Conservation (phyloP, 2,888 invertebrate species). For the Octonoba sinensis region DNA sequence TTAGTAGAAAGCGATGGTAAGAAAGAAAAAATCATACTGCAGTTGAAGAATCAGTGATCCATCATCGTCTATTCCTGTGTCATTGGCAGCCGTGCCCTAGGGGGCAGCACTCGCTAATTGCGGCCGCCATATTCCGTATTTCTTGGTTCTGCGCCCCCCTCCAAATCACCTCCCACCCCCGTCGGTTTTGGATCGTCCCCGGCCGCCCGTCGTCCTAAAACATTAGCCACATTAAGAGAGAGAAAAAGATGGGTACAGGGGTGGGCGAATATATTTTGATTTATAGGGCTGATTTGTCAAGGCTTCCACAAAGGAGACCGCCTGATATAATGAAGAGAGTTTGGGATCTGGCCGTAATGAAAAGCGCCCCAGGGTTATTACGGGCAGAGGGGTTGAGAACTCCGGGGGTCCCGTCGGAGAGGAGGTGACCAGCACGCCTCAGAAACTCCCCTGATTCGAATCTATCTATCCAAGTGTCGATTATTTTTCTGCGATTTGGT, state of each 20-base stretch:
- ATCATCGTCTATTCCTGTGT: constrained; percentile 55
- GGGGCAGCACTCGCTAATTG: constrained; percentile 58
- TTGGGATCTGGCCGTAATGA: constrained; percentile 27
- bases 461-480: constrained; percentile 31
- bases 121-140: constrained; percentile 41
- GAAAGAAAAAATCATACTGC: constrained; percentile 38
- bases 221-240: constrained; percentile 55
- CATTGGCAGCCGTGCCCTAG: constrained; percentile 60
- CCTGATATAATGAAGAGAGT: constrained; percentile 57
- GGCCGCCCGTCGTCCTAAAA: constrained; percentile 28
- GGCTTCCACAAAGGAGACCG: constrained; percentile 48
- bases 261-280: constrained; percentile 40
- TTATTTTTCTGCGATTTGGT: constrained; percentile 38
- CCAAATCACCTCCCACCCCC: constrained; percentile 1
- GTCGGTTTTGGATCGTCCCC: constrained; percentile 1
- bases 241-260: constrained; percentile 8
- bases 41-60: constrained; percentile 52
- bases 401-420: constrained; percentile 5
- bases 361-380: constrained; percentile 35
- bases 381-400: constrained; percentile 10
- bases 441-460: constrained; percentile 44
- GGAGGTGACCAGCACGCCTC: constrained; percentile 61
- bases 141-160: constrained; percentile 4
- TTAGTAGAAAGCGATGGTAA: constrained; percentile 29
- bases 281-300: constrained; percentile 63